These are phyloP conservation scores for Chloroceryle inda DNA, from an alignment of 2,797 vertebrate genomes.

Conservation along the genomic window DNA sequence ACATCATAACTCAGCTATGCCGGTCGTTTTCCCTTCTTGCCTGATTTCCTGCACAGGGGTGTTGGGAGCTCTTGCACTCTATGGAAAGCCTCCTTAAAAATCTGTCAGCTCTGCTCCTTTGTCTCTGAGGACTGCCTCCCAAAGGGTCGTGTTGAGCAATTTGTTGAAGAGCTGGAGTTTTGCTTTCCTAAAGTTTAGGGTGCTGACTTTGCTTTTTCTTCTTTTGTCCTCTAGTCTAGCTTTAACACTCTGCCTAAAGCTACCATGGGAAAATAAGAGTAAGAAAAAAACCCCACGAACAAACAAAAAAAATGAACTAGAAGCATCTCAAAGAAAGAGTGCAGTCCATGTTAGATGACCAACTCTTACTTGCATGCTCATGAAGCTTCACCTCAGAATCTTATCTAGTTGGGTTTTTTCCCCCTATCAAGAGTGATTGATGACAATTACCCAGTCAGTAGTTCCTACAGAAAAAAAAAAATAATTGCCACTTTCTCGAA, in stretches of 20 bases:
- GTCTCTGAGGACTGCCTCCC: too few relatives aligned
- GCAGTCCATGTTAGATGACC: background rate
- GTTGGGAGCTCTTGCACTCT: too few relatives aligned
- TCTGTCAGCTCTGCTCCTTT: too few relatives aligned
- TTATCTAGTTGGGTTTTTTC: background rate
- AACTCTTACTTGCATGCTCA: background rate
- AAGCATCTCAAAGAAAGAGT: background rate
- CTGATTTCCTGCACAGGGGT: too few relatives aligned
- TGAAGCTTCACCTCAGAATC: background rate
- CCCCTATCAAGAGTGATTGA: background rate
- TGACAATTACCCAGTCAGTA: background rate
- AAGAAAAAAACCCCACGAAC: background rate
- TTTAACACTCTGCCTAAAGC: background rate
- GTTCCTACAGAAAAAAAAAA: background rate
- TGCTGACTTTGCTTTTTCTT: too few relatives aligned
- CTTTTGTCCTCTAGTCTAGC: background rate
- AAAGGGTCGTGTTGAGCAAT: too few relatives aligned
- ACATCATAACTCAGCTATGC: too few relatives aligned
- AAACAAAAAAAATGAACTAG: fast-evolving
- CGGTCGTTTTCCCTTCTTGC: too few relatives aligned
- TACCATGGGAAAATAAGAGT: background rate
- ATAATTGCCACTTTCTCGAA: background rate
- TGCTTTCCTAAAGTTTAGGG: too few relatives aligned
- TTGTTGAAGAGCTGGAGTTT: too few relatives aligned
- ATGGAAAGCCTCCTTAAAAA: too few relatives aligned